Base-by-base conservation (phyloP, 2,888 invertebrate species). In the Oxystoma pomonae region DNA sequence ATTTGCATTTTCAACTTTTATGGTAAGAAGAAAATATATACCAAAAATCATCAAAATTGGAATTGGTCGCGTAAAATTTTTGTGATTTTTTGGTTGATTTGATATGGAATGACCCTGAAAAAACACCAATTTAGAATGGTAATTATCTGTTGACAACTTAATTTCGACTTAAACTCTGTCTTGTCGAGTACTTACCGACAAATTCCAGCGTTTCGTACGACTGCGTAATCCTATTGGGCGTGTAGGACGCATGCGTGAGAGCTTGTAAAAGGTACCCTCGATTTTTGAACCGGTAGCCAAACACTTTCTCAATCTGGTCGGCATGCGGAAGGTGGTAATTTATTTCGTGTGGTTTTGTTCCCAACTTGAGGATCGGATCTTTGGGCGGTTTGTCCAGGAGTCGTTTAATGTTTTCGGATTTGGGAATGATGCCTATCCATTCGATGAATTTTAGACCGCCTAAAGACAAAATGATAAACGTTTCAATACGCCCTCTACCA, bases 161-260 rank as follows among this genome's bases (percentile, higher is more conserved):
- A n/a, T n/a, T n/a, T n/a, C n/a, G n/a, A n/a, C n/a, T n/a, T n/a
- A n/a, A n/a, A n/a, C n/a, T n/a, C n/a, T n/a, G n/a, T n/a, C n/a
- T n/a, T n/a, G n/a, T n/a, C n/a, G n/a, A n/a, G 12, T 35, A 12
- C 35, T 35, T 35, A 35, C 35, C 35, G 1, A 96, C 81, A 78
- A 95, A 96, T 79, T 97, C 96, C n/a, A 96, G 78, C 12, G 91
- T 84, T 77, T 95, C 91, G 80, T 98, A 99, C 68, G 92, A 94
- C 21, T 88, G 89, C 0, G 98, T 98, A 57, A 91, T 75, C 0
- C 88, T 84, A 80, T 96, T 96, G 3, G 87, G 84, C 2, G 87
- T 86, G 80, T 90, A 96, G 0, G 97, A 95, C 0, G 96, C 87
- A 82, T 99, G 99, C 0, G 98, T 95, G 59, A 99, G 82, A 0